phyloP scores from a whole-genome alignment of 1,140 invertebrate species.

The Bombus consobrinus region DNA sequence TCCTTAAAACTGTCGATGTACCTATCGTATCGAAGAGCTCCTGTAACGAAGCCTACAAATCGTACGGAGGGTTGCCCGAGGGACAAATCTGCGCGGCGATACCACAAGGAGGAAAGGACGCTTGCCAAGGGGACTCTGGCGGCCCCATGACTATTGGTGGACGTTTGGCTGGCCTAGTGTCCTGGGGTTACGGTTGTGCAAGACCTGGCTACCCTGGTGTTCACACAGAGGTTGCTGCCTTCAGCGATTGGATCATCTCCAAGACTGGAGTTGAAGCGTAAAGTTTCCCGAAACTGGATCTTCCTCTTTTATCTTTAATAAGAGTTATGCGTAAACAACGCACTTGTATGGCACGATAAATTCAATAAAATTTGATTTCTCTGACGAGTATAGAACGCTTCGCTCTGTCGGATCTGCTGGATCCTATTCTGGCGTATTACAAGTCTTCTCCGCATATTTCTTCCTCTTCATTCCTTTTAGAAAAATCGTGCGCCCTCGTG shows the following conservation, averaged over 20 bases:
- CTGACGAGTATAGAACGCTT: no score
- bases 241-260: conserved; percentile 40
- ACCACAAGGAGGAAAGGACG: conserved; percentile 86
- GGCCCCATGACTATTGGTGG: conserved; percentile 77
- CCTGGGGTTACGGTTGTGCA: conserved; percentile 81
- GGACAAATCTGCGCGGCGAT: conserved; percentile 90
- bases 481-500: no score
- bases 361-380: neutral
- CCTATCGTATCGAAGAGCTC: conserved; percentile 76
- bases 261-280: conserved; percentile 28
- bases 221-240: conserved; percentile 79
- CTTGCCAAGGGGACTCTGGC: conserved; percentile 86
- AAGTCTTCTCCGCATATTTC: no score
- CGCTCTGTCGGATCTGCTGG: no score
- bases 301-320: no score
- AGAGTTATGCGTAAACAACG: no score
- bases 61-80: conserved; percentile 82
- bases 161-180: conserved; percentile 81
- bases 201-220: conserved; percentile 81
- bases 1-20: conserved; percentile 74
- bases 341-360: neutral
- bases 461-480: no score
- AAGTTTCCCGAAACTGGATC: neutral
- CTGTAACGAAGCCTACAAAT: conserved; percentile 73
- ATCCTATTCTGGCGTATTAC: no score